A percentile compares a stretch with the other conserved stretches of the same genome.
phyloP scores from a whole-genome alignment of 2,888 invertebrate species.

The Archips xylosteana region DNA sequence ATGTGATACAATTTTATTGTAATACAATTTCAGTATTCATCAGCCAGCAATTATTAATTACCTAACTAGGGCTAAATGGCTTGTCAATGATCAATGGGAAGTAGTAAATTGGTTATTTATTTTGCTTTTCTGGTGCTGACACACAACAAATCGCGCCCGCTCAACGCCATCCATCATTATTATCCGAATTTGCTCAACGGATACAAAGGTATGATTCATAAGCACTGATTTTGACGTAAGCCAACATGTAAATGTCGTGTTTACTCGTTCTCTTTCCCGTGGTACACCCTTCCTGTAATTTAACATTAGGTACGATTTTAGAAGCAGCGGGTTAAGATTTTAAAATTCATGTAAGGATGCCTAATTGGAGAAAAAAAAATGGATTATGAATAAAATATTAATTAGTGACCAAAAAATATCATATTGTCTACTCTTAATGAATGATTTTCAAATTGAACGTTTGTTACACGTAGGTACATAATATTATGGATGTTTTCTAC shows the following conservation, averaged over 20 bases:
- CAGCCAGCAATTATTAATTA: slow-evolving; percentile 23
- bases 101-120: slow-evolving; percentile 38
- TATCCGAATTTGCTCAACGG: slow-evolving; percentile 42
- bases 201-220: slow-evolving; percentile 41
- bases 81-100: slow-evolving; percentile 40
- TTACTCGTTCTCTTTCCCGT: neutral
- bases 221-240: slow-evolving; percentile 36
- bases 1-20: neutral
- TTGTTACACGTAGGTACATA: too few relatives aligned
- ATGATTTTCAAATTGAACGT: neutral
- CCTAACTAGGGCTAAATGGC: slow-evolving; percentile 27
- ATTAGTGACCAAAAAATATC: too few relatives aligned
- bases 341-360: neutral
- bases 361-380: neutral
- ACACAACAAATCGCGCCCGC: slow-evolving; percentile 28
- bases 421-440: too few relatives aligned
- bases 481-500: neutral
- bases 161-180: slow-evolving; percentile 38
- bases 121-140: slow-evolving; percentile 20
- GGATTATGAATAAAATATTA: neutral
- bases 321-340: neutral
- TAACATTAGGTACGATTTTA: slow-evolving; percentile 1
- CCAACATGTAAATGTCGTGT: slow-evolving; percentile 15
- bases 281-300: neutral
- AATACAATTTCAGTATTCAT: neutral